Base-by-base conservation (phyloP, 2,888 invertebrate species). In the Halocaridina rubra region DNA sequence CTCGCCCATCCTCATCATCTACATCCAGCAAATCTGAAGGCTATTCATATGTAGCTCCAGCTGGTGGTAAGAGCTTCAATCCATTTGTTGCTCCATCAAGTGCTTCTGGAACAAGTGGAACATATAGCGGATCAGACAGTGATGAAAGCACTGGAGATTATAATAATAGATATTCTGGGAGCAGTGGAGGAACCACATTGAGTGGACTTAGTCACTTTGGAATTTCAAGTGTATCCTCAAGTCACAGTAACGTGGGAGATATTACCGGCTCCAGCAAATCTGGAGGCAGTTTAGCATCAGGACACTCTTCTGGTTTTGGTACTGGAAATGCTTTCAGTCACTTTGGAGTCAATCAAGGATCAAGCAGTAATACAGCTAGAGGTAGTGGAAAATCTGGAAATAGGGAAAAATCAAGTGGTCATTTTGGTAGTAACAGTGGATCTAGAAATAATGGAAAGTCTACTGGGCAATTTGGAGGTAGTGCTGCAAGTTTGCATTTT, bases 81-180 rank as follows among this genome's bases (percentile, higher is more conserved):
- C 80, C 84, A 16, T 76, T 80, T 19, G 24, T 33, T 46, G 53
- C 64, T 61, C 39, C 72, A 67, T 81, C 81, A 64, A 19, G 67
- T 5, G 32, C 32, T n/a, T 64, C 61, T 32, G 67, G 77, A 29
- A 29, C 29, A 53, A 72, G 74, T 32, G 71, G 76, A 16, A 10
- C 80, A 7, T 7, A 57, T 3, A 10, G 16, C 1, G 8, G 4
- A 24, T 39, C 30, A 19, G 61, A n/a, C 30, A 5, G 29, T 16
- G 46, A 10, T 29, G 69, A 5, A n/a, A n/a, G n/a, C n/a, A n/a
- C n/a, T n/a, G n/a, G n/a, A n/a, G n/a, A n/a, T n/a, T n/a, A n/a
- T n/a, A n/a, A n/a, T n/a, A n/a, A n/a, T n/a, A n/a, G n/a, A n/a
- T n/a, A n/a, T 16, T 69, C 79, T 59, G 77, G 59, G 13, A 82